A percentile compares a stretch with the other conserved stretches of the same genome.
phyloP scores from a whole-genome alignment of 2,888 invertebrate species.

The Arctia plantaginis region DNA sequence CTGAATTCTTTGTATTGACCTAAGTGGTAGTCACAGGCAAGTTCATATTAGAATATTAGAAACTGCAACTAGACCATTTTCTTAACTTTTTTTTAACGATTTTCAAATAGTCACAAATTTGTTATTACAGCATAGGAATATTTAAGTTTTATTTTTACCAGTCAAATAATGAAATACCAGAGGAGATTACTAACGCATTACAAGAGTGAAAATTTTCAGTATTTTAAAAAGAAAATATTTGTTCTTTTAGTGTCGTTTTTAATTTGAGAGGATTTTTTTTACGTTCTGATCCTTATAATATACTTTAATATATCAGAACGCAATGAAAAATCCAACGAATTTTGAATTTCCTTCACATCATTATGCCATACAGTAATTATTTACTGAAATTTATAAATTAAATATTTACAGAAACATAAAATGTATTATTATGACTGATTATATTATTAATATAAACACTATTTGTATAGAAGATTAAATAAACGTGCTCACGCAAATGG shows the following conservation, averaged over 20 bases:
- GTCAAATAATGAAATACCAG: neutral
- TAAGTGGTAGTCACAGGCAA: neutral
- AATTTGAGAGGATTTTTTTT: neutral
- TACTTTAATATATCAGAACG: too few species aligned
- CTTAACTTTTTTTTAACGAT: neutral
- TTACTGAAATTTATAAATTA: neutral
- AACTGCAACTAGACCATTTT: too few species aligned
- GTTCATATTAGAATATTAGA: too few species aligned
- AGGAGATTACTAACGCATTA: too few species aligned
- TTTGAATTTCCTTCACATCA: neutral
- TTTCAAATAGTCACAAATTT: neutral
- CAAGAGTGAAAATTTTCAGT: too few species aligned
- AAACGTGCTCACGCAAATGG: slow-evolving; percentile 44
- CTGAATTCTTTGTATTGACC: too few species aligned
- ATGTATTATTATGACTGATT: neutral
- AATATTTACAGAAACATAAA: neutral
- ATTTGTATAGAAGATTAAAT: slow-evolving; percentile 43
- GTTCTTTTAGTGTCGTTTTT: neutral
- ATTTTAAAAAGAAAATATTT: neutral
- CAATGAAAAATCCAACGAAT: too few species aligned
- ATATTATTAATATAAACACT: slow-evolving; percentile 5
- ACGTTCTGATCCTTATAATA: too few species aligned
- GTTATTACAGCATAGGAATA: neutral
- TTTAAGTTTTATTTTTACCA: neutral
- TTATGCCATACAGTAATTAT: neutral